These are phyloP conservation scores for Entelurus aequoreus DNA, from an alignment of 2,113 vertebrate genomes.

Conservation along the genomic window DNA sequence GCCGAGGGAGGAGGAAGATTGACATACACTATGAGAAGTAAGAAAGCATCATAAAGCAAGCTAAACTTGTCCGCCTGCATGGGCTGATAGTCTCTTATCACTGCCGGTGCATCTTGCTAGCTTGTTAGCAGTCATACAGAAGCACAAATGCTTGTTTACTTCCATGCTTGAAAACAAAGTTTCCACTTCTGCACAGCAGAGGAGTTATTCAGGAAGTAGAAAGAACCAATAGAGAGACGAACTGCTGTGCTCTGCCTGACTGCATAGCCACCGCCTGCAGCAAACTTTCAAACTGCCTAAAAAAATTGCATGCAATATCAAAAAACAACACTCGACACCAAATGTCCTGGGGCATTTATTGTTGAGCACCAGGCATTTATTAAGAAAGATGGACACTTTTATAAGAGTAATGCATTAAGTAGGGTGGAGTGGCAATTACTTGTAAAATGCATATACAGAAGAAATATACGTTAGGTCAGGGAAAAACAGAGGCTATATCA, in stretches of 20 bases:
- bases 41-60: slow-evolving; percentile 10
- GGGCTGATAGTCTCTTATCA: slow-evolving; percentile 53
- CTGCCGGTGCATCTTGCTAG: slow-evolving; percentile 11
- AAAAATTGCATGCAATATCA: no score
- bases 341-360: no score
- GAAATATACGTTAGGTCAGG: no score
- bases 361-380: no score
- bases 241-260: slow-evolving; percentile 49
- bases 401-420: no score
- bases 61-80: slow-evolving; percentile 19
- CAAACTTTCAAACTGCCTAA: slow-evolving; percentile 8
- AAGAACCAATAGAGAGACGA: slow-evolving; percentile 39
- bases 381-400: no score
- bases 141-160: slow-evolving; percentile 20
- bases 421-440: no score
- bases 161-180: slow-evolving; percentile 12
- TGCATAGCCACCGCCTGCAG: slow-evolving; percentile 53
- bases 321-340: no score
- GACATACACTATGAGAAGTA: slow-evolving; percentile 36
- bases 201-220: slow-evolving; percentile 29
- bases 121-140: slow-evolving; percentile 29
- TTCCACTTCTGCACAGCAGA: slow-evolving; percentile 22
- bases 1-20: slow-evolving; percentile 30
- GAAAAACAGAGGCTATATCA: no score
- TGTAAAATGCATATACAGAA: no score